Evolutionary conservation across 2,888 invertebrate species (phyloP), one percentile per base, ranked within the genome.

Genomic region (Tachina lurida): DNA sequence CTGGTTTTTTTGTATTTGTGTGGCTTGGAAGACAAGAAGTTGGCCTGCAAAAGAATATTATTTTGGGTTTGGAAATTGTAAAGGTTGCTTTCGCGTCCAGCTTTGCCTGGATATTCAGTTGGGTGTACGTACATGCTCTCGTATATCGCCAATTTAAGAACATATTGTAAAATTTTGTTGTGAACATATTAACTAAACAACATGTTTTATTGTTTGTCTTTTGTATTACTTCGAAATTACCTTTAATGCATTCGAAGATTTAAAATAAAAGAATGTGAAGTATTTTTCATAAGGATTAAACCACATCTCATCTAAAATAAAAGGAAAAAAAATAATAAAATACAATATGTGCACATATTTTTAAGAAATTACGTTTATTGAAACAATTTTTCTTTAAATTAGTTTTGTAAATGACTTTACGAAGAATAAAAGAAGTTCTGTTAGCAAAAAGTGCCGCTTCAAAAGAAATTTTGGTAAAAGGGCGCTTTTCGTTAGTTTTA

Each of bases 111-210:
- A 5, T 58, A 19, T 65, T 60, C 56, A 77, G 71, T 80, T 76
- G 76, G 31, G 45, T 77, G 31, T 31, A 31, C 31, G 3, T 31
- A 31, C 31, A 31, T 31, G 31, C 31, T 31, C 31, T 31, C 31
- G 77, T 70, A 70, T 63, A 62, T 49, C 65, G 63, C 45, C 62
- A 54, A n/a, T 56, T 41, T 47, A 60, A 22, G 49, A 73, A 67
- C 45, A 54, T 54, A 75, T 83, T 85, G 83, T 85, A 71, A 71
- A 75, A 71, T 75, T 65, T 78, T 58, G 58, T 82, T 85, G 85
- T 75, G 78, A 79, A 83, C 83, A 83, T 75, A 85, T 78, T 75
- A 85, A 82, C 82, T 65, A 71, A 83, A 85, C 82, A 82, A 78
- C 74, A 85, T 83, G 70, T 75, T 71, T 78, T 78, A 68, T 74